Evolutionary conservation across 2,797 vertebrate genomes (phyloP), one percentile per base, ranked within the genome.

Genomic region (Todus mexicanus): DNA sequence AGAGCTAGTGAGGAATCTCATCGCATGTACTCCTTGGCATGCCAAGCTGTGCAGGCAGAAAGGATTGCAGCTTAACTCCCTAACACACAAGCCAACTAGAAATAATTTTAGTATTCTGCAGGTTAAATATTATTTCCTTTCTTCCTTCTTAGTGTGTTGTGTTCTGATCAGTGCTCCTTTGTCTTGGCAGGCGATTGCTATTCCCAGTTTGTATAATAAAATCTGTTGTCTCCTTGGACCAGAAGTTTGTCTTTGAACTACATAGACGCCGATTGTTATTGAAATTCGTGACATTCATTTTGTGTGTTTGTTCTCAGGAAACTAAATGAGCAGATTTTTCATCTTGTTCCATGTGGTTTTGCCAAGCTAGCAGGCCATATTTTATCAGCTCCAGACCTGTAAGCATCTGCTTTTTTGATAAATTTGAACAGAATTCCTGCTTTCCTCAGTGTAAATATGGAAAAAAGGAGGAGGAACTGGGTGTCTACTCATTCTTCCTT

Each of bases 201-300:
- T 80, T 93, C 19, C 57, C 87, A 95, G 95, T 94, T 93, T 94
- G 79, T 87, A 22, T 78, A 81, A 80, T 79, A 87, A 92, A 95
- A 92, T 93, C 92, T 81, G 48, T 78, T 89, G 82, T 95, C 90
- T 95, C 84, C 48, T 76, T 73, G 82, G 82, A 96, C 84, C 81
- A 91, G 69, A 90, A 91, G 82, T 75, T 94, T 94, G 86, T 66
- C 79, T 88, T 76, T 85, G 70, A 89, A 90, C 78, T 87, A 53
- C 72, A 75, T 5, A 56, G 81, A 72, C 0, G 3, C 37, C 29
- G 3, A 83, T 89, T 89, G 90, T 87, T 95, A 68, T 43, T 93
- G 93, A 96, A 94, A 95, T 94, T 84, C 0, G 0, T 78, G 82
- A 72, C 87, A 84, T 90, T 94, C 42, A 83, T 96, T 94, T 92